A percentile compares a stretch with the other conserved stretches of the same genome.
These are phyloP conservation scores for Nudaria mundana DNA, from an alignment of 2,888 invertebrate species.

Conservation along the genomic window DNA sequence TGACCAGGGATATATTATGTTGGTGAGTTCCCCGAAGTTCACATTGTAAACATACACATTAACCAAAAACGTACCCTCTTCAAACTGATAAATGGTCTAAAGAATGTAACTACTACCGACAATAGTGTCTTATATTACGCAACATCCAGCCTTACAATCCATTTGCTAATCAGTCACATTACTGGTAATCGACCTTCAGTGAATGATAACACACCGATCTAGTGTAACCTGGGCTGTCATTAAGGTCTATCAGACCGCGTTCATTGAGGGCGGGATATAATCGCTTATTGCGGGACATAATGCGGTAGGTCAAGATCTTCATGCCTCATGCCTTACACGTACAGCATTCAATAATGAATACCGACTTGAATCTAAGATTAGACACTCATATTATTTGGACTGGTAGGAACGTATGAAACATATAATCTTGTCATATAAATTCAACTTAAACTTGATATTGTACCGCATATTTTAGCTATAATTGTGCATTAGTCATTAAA, in stretches of 20 bases:
- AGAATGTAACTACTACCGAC: neutral
- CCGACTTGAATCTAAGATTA: neutral
- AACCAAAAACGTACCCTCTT: neutral
- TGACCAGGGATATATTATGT: no score
- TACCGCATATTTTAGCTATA: no score
- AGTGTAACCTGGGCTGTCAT: slow-evolving; percentile 29
- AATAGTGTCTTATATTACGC: slow-evolving; percentile 14
- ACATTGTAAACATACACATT: no score
- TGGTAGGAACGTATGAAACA: no score
- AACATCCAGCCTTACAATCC: slow-evolving; percentile 24
- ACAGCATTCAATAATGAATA: slow-evolving; percentile 22
- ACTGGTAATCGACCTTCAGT: slow-evolving; percentile 55
- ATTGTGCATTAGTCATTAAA: no score
- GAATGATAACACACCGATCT: slow-evolving; percentile 45
- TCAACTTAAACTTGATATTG: no score
- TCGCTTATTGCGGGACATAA: slow-evolving; percentile 33
- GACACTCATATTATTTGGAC: no score
- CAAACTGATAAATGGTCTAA: neutral
- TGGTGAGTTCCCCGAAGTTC: no score
- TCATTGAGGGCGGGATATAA: slow-evolving; percentile 31
- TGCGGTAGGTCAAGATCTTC: slow-evolving; percentile 36
- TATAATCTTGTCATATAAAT: no score
- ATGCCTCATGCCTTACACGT: slow-evolving; percentile 22
- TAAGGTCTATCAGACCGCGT: slow-evolving; percentile 28
- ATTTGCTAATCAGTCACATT: slow-evolving; percentile 54